Percentiles rank a stretch among this genome's conserved stretches.
Conservation (phyloP, 2,113 vertebrate genomes). For the Engystomops pustulosus region DNA sequence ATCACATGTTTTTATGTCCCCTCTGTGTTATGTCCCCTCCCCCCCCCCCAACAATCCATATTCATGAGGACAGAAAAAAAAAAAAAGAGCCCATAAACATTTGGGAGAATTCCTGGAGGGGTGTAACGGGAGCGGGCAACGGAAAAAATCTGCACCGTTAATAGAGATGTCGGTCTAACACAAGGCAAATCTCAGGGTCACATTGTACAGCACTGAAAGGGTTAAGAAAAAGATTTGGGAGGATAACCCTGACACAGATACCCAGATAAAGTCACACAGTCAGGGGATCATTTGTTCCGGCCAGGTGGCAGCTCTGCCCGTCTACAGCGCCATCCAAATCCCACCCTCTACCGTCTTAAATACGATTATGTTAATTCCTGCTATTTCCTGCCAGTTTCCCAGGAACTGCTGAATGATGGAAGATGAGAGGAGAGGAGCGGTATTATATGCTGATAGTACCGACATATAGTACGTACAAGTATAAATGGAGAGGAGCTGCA, state of each 20-base stretch:
- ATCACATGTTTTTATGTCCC: slow-evolving; percentile 65
- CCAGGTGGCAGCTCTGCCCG: slow-evolving; percentile 81
- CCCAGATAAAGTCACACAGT: slow-evolving; percentile 72
- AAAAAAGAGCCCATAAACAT: slow-evolving; percentile 40
- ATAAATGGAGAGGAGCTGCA: too few relatives aligned
- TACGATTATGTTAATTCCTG: slow-evolving; percentile 86
- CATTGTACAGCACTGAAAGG: neutral
- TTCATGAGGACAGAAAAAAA: slow-evolving; percentile 79
- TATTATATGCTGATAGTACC: neutral
- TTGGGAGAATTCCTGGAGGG: neutral
- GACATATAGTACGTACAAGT: too few relatives aligned
- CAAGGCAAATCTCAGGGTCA: neutral
- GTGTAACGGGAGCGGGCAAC: neutral
- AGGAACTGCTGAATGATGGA: slow-evolving; percentile 77
- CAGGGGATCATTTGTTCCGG: slow-evolving; percentile 81
- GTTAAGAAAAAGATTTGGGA: neutral
- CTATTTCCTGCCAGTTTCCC: slow-evolving; percentile 79
- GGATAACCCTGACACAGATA: slow-evolving; percentile 14
- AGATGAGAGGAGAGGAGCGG: slow-evolving; percentile 71
- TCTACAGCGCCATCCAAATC: slow-evolving; percentile 70
- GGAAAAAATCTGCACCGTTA: too few relatives aligned
- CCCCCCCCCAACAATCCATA: slow-evolving; percentile 74
- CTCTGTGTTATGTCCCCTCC: slow-evolving; percentile 61
- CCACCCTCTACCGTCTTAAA: slow-evolving; percentile 82
- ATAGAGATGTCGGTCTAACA: too few relatives aligned